These are phyloP conservation scores for Cryptotermes secundus DNA, from an alignment of 1,140 invertebrate genomes.

Conservation along the genomic window DNA sequence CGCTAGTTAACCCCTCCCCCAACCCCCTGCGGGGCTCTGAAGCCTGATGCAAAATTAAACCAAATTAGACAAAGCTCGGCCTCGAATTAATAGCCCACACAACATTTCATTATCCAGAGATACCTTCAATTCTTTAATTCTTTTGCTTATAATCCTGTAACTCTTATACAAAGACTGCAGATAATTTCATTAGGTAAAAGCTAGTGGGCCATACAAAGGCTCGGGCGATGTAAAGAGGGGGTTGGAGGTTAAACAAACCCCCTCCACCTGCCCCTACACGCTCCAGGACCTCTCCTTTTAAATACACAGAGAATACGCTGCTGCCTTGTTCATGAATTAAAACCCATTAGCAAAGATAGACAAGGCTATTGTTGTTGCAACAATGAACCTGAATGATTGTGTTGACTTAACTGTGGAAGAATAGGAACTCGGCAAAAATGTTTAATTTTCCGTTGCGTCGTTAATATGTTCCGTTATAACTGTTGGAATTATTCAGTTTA, in stretches of 20 bases:
- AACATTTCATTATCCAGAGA: conserved; percentile 30
- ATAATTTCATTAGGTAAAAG: conserved; percentile 33
- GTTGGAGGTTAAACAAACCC: conserved; percentile 5
- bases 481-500: conserved; percentile 1
- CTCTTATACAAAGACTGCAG: conserved; percentile 14
- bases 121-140: conserved; percentile 30
- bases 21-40: not conserved
- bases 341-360: conserved; percentile 19
- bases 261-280: not conserved
- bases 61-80: conserved; percentile 31
- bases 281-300: conserved; percentile 20
- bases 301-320: conserved; percentile 23
- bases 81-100: conserved; percentile 34
- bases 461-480: not conserved
- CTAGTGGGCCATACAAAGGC: conserved; percentile 27
- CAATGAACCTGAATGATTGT: conserved; percentile 3
- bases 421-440: not conserved
- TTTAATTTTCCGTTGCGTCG: conserved; percentile 6
- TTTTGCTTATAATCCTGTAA: conserved; percentile 26
- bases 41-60: conserved; percentile 33
- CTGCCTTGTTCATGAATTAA: conserved; percentile 7
- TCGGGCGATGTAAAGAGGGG: conserved; percentile 3
- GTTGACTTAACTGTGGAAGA: conserved; percentile 12
- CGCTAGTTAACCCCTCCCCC: not conserved
- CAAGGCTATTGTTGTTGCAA: conserved; percentile 1